A percentile compares a stretch with the other conserved stretches of the same genome.
phyloP scores from a whole-genome alignment of 2,888 invertebrate genomes.

The Patella caerulea region DNA sequence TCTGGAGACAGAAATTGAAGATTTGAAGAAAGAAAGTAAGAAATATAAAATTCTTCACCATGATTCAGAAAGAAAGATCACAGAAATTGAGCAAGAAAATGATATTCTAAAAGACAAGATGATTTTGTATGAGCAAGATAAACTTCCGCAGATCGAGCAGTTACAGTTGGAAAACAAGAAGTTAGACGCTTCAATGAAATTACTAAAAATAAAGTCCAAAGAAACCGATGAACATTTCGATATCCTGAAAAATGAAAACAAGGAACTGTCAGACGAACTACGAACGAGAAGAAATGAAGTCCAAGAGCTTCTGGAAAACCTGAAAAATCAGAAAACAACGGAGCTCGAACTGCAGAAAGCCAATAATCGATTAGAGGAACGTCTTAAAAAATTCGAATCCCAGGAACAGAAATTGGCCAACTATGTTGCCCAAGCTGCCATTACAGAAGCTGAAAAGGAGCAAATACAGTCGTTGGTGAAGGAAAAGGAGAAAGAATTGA shows the following conservation, averaged over 20 bases:
- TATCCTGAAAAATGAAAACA: background rate
- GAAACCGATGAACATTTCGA: constrained; percentile 2
- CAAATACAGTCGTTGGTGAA: constrained; percentile 17
- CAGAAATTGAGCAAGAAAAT: constrained; percentile 39
- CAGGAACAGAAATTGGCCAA: background rate
- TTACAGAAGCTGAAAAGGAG: constrained; percentile 30
- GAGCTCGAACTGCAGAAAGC: background rate
- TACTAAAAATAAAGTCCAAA: constrained; percentile 29
- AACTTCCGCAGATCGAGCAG: constrained; percentile 7
- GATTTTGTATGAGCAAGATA: background rate
- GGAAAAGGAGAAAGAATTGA: background rate
- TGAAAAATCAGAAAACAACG: background rate
- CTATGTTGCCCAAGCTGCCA: constrained; percentile 20
- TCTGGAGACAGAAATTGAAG: constrained; percentile 16
- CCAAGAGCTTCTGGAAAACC: background rate
- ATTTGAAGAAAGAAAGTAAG: constrained; percentile 14
- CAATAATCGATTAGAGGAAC: background rate
- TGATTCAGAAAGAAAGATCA: constrained; percentile 33
- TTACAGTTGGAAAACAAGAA: constrained; percentile 40
- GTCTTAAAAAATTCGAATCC: background rate
- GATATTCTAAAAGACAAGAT: constrained; percentile 26
- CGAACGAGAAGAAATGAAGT: background rate
- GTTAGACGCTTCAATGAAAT: constrained; percentile 34
- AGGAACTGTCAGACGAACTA: background rate
- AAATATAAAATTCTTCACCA: constrained; percentile 19